Evolutionary conservation across 1,140 invertebrate species (phyloP).

Genomic region (Diabrotica undecimpunctata): DNA sequence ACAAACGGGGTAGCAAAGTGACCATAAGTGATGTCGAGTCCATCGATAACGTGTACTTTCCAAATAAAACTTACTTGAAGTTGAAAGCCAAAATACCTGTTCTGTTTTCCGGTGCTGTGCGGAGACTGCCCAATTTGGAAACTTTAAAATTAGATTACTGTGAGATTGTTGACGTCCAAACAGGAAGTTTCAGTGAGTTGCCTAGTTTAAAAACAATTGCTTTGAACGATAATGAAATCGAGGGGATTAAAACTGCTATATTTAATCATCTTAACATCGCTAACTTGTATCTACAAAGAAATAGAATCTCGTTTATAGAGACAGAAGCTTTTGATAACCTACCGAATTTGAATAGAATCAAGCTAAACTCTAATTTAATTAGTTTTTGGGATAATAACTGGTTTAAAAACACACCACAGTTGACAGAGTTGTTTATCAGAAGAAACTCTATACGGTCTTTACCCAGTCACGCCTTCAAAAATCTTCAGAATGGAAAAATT

Average conservation of each 20-base stretch:
- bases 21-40: slow-evolving; percentile 6
- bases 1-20: slow-evolving; percentile 17
- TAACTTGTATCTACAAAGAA: slow-evolving; percentile 37
- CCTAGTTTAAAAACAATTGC: slow-evolving; percentile 33
- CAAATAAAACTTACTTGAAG: slow-evolving; percentile 19
- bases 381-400: slow-evolving; percentile 37
- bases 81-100: slow-evolving; percentile 26
- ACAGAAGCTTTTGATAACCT: slow-evolving; percentile 41
- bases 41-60: slow-evolving; percentile 16
- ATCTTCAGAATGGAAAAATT: slow-evolving; percentile 19
- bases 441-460: slow-evolving; percentile 35
- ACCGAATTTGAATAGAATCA: slow-evolving; percentile 34
- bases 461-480: slow-evolving; percentile 35
- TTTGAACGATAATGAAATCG: slow-evolving; percentile 37
- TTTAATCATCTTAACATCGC: slow-evolving; percentile 40
- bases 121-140: slow-evolving; percentile 32
- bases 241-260: slow-evolving; percentile 35
- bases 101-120: slow-evolving; percentile 30
- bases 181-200: slow-evolving; percentile 39
- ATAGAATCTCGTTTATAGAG: slow-evolving; percentile 38
- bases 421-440: slow-evolving; percentile 32
- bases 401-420: slow-evolving; percentile 38
- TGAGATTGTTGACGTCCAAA: slow-evolving; percentile 32
- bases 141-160: slow-evolving; percentile 31
- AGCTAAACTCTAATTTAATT: slow-evolving; percentile 38